phyloP scores from a whole-genome alignment of 1,140 invertebrate species.

The Uloborus diversus region DNA sequence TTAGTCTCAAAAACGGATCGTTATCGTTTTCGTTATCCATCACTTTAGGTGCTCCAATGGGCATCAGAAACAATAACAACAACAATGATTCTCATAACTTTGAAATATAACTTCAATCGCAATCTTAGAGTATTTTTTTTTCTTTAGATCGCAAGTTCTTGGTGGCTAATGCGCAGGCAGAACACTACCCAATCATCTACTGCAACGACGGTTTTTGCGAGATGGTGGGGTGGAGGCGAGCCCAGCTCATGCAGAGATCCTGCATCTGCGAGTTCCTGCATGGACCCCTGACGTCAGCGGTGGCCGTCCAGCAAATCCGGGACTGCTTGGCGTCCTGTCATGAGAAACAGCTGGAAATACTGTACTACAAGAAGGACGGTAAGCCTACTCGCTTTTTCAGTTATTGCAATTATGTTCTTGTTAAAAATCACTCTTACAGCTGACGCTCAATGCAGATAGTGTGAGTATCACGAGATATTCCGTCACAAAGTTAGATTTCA shows the following conservation, averaged over 20 bases:
- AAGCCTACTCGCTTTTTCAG: constrained; percentile 64
- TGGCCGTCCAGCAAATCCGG: constrained; percentile 75
- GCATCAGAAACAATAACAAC: too few species aligned
- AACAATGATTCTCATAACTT: too few species aligned
- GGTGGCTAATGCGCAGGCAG: constrained; percentile 81
- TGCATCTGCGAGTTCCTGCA: constrained; percentile 82
- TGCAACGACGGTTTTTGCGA: constrained; percentile 87
- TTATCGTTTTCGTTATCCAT: too few species aligned
- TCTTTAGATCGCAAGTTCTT: constrained; percentile 82
- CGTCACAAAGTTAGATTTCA: too few species aligned
- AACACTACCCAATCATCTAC: constrained; percentile 83
- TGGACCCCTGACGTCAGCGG: constrained; percentile 79
- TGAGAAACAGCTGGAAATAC: constrained; percentile 83
- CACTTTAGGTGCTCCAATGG: too few species aligned
- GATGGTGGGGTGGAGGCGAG: constrained; percentile 76
- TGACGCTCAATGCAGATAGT: too few species aligned
- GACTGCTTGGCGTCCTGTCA: constrained; percentile 77
- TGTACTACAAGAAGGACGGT: constrained; percentile 88
- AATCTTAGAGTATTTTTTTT: too few species aligned
- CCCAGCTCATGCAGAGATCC: constrained; percentile 82
- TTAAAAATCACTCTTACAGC: too few species aligned
- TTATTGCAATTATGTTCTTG: too few species aligned
- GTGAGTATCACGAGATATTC: too few species aligned
- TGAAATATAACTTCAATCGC: too few species aligned
- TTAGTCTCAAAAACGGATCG: too few species aligned